Conservation (phyloP, 2,113 vertebrate genomes). For the Otis tarda region DNA sequence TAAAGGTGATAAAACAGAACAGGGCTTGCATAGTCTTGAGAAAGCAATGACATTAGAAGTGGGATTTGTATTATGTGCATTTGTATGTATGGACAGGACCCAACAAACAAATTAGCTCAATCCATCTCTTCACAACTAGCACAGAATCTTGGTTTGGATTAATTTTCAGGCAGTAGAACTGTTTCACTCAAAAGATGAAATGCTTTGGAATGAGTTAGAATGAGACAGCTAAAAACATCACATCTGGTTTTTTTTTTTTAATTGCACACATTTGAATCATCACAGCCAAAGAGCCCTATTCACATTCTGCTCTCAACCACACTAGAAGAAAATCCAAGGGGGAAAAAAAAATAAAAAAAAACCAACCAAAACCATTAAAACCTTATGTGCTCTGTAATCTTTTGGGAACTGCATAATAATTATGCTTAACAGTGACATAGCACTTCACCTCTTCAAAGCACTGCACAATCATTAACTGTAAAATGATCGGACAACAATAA, state of each 20-base stretch:
- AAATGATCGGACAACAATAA: not conserved
- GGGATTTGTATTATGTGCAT: not conserved
- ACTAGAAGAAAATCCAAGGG: not conserved
- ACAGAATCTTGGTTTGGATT: constrained; percentile 30
- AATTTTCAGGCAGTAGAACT: constrained; percentile 37
- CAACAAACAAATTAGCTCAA: constrained; percentile 3
- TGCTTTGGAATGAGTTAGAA: constrained; percentile 38
- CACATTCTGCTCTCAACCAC: not conserved
- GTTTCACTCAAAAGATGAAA: constrained; percentile 26
- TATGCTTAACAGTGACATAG: not conserved
- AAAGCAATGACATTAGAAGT: not conserved
- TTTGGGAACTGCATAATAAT: not conserved
- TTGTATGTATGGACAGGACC: not conserved
- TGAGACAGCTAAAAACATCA: constrained; percentile 31
- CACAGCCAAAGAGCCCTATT: not conserved
- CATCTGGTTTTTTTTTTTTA: constrained; percentile 29
- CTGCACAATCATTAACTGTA: not conserved
- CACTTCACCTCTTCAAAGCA: constrained; percentile 7
- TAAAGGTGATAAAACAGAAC: not conserved
- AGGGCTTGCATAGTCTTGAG: not conserved
- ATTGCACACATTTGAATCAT: not conserved
- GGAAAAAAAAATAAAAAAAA: too few relatives aligned
- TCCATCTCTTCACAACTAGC: not conserved
- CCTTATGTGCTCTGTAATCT: not conserved
- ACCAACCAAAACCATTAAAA: not conserved